Base-by-base conservation (phyloP, 2,113 vertebrate species). In the Pelecanoides urinatrix region DNA sequence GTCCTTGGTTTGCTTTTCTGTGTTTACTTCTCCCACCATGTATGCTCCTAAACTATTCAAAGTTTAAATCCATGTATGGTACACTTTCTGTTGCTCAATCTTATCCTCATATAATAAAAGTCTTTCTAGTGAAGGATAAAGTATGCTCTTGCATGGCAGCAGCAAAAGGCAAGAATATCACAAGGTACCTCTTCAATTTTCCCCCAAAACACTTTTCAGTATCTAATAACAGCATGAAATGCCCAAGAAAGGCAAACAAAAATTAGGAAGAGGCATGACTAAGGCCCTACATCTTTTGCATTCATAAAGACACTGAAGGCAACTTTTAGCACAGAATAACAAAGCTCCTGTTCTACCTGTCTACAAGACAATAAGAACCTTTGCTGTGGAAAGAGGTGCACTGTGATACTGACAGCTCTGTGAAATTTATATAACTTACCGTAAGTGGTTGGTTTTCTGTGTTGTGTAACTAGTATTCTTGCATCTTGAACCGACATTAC, bases 401-500 rank as follows among this genome's bases (percentile, higher is more conserved):
- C 4, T 5, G 14, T 50, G 62, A 10, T 32, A 20, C 25, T 18
- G 23, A 19, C 11, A 49, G 22, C 22, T 50, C 12, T 44, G 40
- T 15, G 32, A 42, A 9, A 21, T 5, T 61, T 1, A 2, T 25
- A 1, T 30, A 42, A 67, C 97, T 96, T 81, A 98, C 98, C 63
- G 11, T 21, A 78, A 84, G 32, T 5, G 66, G n/a, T 11, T 55
- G 29, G 66, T 76, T 49, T 29, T n/a, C 19, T 72, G 50, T 7
- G 4, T 13, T 6, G 52, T 30, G 10, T 94, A 94, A 52, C 98
- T 98, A 5, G 7, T 22, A 2, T 97, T 98, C 72, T 95, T 96
- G 88, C 98, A 98, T 14, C 79, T 94, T 5, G 98, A 98, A 7
- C 98, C 98, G 3, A 95, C 67, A 9, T 98, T 98, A 52, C 98